Evolutionary conservation across 2,113 vertebrate genomes (phyloP), one percentile per base, ranked within the genome.

Genomic region (Entelurus aequoreus): DNA sequence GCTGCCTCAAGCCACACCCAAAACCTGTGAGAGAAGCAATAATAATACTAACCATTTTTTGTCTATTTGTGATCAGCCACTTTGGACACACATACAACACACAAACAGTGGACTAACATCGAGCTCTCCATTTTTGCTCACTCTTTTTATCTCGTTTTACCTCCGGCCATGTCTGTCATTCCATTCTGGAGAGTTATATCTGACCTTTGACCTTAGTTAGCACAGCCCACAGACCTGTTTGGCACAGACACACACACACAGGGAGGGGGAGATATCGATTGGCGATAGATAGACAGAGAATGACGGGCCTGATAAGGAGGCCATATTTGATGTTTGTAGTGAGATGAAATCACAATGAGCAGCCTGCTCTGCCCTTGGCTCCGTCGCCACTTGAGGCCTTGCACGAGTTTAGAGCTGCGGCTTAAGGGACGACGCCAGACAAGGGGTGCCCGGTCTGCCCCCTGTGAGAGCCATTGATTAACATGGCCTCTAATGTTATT

Each of bases 301-400:
- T 54, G 69, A 42, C 67, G 35, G 50, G 63, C 63, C 81, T 82
- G 87, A 87, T 86, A 88, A 88, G 84, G 66, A 81, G 84, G 80
- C 78, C 78, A 78, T 80, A 77, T 87, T 86, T 86, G 85, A 83
- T 86, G 87, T 88, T 85, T 88, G 87, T 68, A 65, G 74, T 69
- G 78, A 89, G 86, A 86, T 85, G 82, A 85, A 83, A 88, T 88
- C 87, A 87, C 85, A 84, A 84, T 85, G 76, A 83, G 72, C 77
- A 72, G 66, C 73, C 66, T 8, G 71, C 81, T 75, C 67, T 48
- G 84, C 86, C 87, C 87, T 88, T 88, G 86, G 78, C 72, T 76
- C 64, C 60, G 76, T 83, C 77, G 76, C 75, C 69, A 81, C 77
- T 77, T 53, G 48, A 77, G 71, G 75, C 76, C 76, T 86, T 80